Percentiles rank a stretch among this genome's conserved stretches.
Evolutionary conservation across 1,140 invertebrate genomes (phyloP).

Genomic region (Plutomurus gul): DNA sequence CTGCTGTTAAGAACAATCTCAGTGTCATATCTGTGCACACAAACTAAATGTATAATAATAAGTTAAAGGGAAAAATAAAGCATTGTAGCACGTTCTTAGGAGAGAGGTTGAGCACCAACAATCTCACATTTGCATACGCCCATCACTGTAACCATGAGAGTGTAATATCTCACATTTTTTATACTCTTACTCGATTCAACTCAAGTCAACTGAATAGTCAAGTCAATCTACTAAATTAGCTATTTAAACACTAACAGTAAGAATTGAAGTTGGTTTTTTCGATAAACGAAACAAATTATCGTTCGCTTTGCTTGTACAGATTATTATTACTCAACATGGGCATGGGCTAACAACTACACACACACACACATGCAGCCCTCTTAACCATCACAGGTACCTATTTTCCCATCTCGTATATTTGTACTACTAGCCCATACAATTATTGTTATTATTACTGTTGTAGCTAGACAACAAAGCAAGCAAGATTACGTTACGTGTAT

Average conservation of each 20-base stretch:
- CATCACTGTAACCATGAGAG: conserved; percentile 11
- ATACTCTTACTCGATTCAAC: neutral
- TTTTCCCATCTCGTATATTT: neutral
- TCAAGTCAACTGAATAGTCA: neutral
- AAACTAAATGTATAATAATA: conserved; percentile 15
- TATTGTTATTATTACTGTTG: conserved; percentile 8
- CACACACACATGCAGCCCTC: neutral
- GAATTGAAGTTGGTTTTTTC: conserved; percentile 9
- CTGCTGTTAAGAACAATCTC: conserved; percentile 17
- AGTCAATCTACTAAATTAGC: conserved; percentile 24
- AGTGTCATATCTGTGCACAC: neutral
- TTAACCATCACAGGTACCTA: neutral
- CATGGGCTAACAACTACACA: conserved; percentile 5
- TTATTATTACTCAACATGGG: conserved; percentile 7
- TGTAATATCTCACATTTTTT: conserved; percentile 25
- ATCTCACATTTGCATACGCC: conserved; percentile 17
- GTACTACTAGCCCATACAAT: neutral
- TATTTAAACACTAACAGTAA: conserved; percentile 26
- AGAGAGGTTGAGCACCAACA: conserved; percentile 17
- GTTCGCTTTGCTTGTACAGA: neutral
- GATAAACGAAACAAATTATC: conserved; percentile 27
- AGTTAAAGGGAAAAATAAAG: conserved; percentile 13
- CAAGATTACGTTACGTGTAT: neutral
- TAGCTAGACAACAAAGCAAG: neutral
- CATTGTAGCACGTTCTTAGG: conserved; percentile 21